Conservation (phyloP, 2,797 vertebrate genomes). For the Poeciliopsis infans region DNA sequence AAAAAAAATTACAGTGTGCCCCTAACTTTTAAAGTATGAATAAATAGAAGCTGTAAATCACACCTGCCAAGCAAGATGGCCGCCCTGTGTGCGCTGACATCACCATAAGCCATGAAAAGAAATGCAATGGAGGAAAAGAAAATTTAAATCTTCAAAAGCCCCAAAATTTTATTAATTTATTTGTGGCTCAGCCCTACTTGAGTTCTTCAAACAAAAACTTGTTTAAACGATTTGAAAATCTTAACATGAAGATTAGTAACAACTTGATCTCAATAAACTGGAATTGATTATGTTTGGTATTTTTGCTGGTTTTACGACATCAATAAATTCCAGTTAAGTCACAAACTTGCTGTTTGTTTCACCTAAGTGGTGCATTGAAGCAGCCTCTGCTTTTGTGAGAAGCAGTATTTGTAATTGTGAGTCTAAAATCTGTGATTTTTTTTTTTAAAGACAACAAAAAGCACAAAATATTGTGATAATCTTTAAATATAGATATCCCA, state of each 20-base stretch:
- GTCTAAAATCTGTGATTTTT: neutral
- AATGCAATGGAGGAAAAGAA: too few species aligned
- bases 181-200: neutral
- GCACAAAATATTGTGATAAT: neutral
- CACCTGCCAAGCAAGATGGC: too few species aligned
- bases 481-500: neutral
- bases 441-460: too few species aligned
- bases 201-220: neutral
- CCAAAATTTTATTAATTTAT: too few species aligned
- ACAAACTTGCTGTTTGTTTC: neutral
- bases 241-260: neutral
- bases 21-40: too few species aligned
- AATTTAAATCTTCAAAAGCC: too few species aligned
- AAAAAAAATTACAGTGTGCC: too few species aligned
- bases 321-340: neutral
- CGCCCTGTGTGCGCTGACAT: too few species aligned
- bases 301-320: neutral
- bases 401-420: neutral
- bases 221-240: neutral
- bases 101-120: too few species aligned
- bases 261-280: neutral
- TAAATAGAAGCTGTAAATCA: too few species aligned
- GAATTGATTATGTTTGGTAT: neutral
- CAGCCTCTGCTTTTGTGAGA: neutral
- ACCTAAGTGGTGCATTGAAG: neutral